Percentiles rank a stretch among this genome's conserved stretches.
Evolutionary conservation across 2,797 vertebrate species (phyloP).

Genomic region (Macropus fuliginosus): DNA sequence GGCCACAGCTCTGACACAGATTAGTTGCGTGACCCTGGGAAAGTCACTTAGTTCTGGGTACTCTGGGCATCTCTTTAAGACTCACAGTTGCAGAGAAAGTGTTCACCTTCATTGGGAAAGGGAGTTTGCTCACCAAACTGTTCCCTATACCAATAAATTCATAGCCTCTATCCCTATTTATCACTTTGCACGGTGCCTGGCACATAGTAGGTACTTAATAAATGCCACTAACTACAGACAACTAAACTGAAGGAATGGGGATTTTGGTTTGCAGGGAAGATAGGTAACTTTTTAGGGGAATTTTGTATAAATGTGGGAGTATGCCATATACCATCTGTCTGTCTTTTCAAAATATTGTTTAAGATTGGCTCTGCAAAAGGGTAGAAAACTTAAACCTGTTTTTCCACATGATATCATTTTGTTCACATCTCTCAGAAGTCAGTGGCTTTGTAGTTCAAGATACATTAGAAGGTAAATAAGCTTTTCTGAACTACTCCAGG

Average conservation of each 20-base stretch:
- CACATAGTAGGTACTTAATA: neutral
- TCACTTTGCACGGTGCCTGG: neutral
- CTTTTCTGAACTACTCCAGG: neutral
- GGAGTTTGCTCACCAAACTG: neutral
- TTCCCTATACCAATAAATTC: neutral
- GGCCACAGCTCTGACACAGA: neutral
- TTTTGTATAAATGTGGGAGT: neutral
- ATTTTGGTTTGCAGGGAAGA: slow-evolving; percentile 25
- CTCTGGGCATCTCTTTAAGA: neutral
- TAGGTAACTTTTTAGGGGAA: neutral
- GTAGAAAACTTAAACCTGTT: neutral
- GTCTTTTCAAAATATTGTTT: neutral
- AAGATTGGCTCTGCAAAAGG: slow-evolving; percentile 11
- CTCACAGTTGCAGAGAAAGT: neutral
- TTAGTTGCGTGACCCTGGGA: neutral
- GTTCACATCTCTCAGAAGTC: neutral
- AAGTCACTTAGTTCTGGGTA: neutral
- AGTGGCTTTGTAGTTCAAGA: neutral
- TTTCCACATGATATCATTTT: neutral
- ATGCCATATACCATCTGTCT: neutral
- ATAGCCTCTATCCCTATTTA: neutral
- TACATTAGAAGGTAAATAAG: neutral
- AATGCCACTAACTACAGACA: slow-evolving; percentile 3
- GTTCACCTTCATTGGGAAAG: neutral
- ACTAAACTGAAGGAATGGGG: neutral